Conservation (phyloP, 1,140 invertebrate species). For the Proctacanthus coquilletti region DNA sequence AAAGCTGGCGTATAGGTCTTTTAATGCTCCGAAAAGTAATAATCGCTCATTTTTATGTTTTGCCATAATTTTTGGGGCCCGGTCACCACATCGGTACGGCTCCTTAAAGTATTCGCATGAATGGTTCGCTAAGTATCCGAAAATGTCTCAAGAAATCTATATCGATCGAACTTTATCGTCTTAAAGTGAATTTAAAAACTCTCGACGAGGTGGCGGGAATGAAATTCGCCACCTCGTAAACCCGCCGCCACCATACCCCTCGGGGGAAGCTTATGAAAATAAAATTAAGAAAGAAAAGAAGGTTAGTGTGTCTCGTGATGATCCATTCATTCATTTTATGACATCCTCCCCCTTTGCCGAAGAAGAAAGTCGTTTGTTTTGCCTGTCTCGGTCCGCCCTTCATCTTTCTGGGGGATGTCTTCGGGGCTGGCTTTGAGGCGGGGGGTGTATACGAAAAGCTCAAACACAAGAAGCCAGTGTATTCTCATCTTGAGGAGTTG, state of each 20-base stretch:
- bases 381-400: neutral
- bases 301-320: conserved; percentile 1
- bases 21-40: no score
- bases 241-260: neutral
- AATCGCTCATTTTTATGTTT: no score
- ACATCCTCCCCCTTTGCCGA: neutral
- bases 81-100: no score
- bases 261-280: neutral
- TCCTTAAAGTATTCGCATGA: no score
- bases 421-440: neutral
- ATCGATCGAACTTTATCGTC: no score
- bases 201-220: no score
- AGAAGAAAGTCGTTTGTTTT: neutral
- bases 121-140: no score
- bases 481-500: neutral
- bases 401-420: neutral
- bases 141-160: no score
- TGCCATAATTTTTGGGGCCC: no score
- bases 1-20: no score
- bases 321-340: conserved; percentile 1
- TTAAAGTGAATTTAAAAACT: no score
- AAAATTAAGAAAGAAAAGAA: conserved; percentile 1
- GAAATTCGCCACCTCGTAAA: no score
- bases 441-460: neutral
- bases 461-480: neutral